These are phyloP conservation scores for Tetramorium parvispinum DNA, from an alignment of 1,140 invertebrate species.

Conservation along the genomic window DNA sequence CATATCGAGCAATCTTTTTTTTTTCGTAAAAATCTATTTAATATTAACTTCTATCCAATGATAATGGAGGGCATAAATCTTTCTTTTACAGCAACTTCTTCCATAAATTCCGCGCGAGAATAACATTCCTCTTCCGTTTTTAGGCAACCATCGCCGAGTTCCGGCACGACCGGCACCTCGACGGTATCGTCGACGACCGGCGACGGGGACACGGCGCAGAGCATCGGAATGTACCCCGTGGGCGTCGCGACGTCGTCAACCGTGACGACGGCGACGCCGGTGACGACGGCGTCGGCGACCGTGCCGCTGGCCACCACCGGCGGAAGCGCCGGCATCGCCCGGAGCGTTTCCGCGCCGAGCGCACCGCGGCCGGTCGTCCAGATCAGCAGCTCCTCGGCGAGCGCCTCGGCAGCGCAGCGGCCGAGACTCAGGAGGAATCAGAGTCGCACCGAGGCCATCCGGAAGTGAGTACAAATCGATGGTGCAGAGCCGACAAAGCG, in stretches of 20 bases:
- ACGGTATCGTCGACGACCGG: constrained; percentile 81
- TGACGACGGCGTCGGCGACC: constrained; percentile 75
- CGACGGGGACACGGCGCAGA: constrained; percentile 77
- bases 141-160: constrained; percentile 84
- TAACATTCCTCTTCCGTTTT: constrained; percentile 8
- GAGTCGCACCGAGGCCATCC: constrained; percentile 82
- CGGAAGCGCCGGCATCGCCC: constrained; percentile 72
- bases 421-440: constrained; percentile 79
- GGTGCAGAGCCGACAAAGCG: no score
- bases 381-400: constrained; percentile 72
- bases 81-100: background rate
- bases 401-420: constrained; percentile 82
- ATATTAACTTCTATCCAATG: background rate
- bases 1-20: background rate
- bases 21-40: background rate
- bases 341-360: constrained; percentile 81
- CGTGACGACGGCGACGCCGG: constrained; percentile 78
- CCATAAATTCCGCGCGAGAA: background rate
- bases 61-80: background rate
- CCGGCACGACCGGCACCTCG: constrained; percentile 81
- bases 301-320: constrained; percentile 57
- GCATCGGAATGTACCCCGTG: constrained; percentile 78
- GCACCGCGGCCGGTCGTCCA: constrained; percentile 76
- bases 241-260: constrained; percentile 70
- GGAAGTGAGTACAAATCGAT: constrained; percentile 76